phyloP scores from a whole-genome alignment of 1,140 invertebrate genomes.

The Conopomorpha cramerella region DNA sequence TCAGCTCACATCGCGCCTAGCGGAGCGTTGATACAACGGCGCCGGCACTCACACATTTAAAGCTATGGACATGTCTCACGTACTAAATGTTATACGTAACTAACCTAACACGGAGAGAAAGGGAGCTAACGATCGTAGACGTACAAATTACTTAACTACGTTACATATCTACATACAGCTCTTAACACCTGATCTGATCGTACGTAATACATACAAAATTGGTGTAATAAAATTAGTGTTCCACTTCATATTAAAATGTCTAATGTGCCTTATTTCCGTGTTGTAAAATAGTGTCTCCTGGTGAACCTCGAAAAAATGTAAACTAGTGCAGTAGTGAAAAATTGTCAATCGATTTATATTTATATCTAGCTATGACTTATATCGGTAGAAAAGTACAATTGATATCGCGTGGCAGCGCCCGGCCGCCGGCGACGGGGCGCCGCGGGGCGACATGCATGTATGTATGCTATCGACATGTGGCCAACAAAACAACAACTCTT shows the following conservation, averaged over 20 bases:
- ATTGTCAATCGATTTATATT: slow-evolving; percentile 33
- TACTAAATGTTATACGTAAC: slow-evolving; percentile 41
- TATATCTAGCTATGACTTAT: slow-evolving; percentile 21
- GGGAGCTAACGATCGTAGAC: slow-evolving; percentile 42
- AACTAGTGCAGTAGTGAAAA: slow-evolving; percentile 49
- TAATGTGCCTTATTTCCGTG: slow-evolving; percentile 21
- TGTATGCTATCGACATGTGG: slow-evolving; percentile 55
- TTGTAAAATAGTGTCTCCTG: slow-evolving; percentile 35
- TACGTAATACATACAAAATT: slow-evolving; percentile 46
- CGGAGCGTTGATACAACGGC: slow-evolving; percentile 57
- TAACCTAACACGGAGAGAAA: slow-evolving; percentile 54
- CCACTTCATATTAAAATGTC: slow-evolving; percentile 37
- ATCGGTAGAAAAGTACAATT: slow-evolving; percentile 22
- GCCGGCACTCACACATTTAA: slow-evolving; percentile 39
- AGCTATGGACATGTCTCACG: slow-evolving; percentile 58
- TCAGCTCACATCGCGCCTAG: slow-evolving; percentile 39
- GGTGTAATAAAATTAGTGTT: slow-evolving; percentile 48
- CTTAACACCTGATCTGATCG: slow-evolving; percentile 42
- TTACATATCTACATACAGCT: slow-evolving; percentile 35
- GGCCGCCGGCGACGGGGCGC: too few relatives aligned
- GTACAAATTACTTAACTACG: slow-evolving; percentile 43
- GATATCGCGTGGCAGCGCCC: slow-evolving; percentile 18
- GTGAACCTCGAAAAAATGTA: slow-evolving; percentile 36
- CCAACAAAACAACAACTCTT: slow-evolving; percentile 54
- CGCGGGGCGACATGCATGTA: too few relatives aligned